Base-by-base conservation (phyloP, 2,113 vertebrate species). In the Smithornis capensis region DNA sequence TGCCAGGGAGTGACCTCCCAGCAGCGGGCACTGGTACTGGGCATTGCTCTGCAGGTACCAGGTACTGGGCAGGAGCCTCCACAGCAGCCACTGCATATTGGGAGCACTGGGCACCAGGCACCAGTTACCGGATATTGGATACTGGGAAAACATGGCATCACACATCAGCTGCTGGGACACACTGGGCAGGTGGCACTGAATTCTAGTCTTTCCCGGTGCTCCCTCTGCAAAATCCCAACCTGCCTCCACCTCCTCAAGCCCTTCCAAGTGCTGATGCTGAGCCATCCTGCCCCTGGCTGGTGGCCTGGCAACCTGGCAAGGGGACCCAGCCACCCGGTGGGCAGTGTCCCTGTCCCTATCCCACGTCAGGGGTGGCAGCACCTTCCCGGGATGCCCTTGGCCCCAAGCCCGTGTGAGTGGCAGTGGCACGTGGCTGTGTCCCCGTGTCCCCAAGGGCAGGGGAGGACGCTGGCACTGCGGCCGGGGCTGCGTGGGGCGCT, bases 281-380 rank as follows among this genome's bases (percentile, higher is more conserved):
- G 29, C 18, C 1, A 25, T 49, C 29, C 83, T 45, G 33, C 49
- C 62, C 12, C n/a, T 3, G 18, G 5, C 28, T 31, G 47, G 49
- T 8, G 5, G 18, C 14, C 31, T 40, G 65, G 11, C 15, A 70
- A 62, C 1, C 33, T 52, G 81, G 35, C 62, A 78, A 19, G 16
- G 24, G 23, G 16, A 37, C 29, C 5, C 25, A 6, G 19, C 8
- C 38, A 10, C 23, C 3, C 23, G 0, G 0, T 1, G 2, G 35
- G 27, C 35, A 23, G 23, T 14, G 65, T 31, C 49, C 42, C 33
- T 16, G 10, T 38, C 67, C 57, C 52, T 19, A 27, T 31, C 37
- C 60, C 14, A 6, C 3, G 1, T 5, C 65, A 35, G 37, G n/a
- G 25, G 6, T 4, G 49, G 33, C 65, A 60, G 47, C 33, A 5